Percentiles rank a stretch among this genome's conserved stretches.
Conservation (phyloP, 2,113 vertebrate genomes). For the Proteles cristata region DNA sequence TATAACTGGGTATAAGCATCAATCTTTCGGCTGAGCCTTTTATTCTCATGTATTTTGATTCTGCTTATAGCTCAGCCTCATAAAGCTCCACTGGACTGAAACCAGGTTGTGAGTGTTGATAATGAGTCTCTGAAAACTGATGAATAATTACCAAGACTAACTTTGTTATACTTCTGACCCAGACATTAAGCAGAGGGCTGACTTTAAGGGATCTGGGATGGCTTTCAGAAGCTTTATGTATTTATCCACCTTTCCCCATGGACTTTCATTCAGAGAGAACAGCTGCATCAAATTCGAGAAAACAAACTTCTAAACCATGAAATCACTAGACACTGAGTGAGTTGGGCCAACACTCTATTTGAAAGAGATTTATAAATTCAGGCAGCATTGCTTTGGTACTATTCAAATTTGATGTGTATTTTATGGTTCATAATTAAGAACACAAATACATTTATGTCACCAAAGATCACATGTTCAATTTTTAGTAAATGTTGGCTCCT, state of each 20-base stretch:
- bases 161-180: constrained; percentile 79
- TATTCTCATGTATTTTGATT: constrained; percentile 75
- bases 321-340: constrained; percentile 31
- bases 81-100: constrained; percentile 76
- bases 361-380: constrained; percentile 62
- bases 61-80: constrained; percentile 48
- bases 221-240: constrained; percentile 78
- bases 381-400: constrained; percentile 23
- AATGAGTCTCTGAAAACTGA: constrained; percentile 79
- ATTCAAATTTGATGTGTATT: constrained; percentile 1
- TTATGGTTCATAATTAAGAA: constrained; percentile 40
- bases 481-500: constrained; percentile 28
- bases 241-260: constrained; percentile 72
- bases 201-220: constrained; percentile 70
- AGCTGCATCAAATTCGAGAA: constrained; percentile 60
- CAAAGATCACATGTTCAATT: background rate
- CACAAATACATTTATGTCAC: background rate
- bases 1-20: constrained; percentile 58
- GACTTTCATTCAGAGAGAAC: constrained; percentile 68
- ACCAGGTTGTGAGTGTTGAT: constrained; percentile 66
- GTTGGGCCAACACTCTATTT: constrained; percentile 33
- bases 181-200: constrained; percentile 72
- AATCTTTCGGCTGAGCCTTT: constrained; percentile 50
- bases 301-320: constrained; percentile 67
- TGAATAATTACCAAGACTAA: constrained; percentile 80